Evolutionary conservation across 2,888 invertebrate genomes (phyloP), one percentile per base, ranked within the genome.

Genomic region (Atherix ibis): DNA sequence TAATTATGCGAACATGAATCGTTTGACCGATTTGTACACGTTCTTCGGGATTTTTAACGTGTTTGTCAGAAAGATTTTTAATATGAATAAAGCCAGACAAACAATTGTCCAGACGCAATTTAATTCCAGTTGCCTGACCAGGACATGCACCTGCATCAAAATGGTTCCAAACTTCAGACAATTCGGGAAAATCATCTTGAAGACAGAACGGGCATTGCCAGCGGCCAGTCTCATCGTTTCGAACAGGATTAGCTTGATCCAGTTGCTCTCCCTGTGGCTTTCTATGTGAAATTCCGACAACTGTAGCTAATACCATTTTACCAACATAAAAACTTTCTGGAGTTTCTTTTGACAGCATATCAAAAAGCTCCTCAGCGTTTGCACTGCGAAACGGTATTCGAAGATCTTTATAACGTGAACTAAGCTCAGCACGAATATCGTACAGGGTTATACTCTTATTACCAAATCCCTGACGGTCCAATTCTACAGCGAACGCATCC

Each of bases 181-280:
- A 64, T 54, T 95, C 95, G 0, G 89, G 85, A 50, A 97, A 94
- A 58, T 94, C 91, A 53, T 89, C 89, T 55, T 91, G 89, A 45
- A 84, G 68, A 64, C 97, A 97, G 63, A 95, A 94, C 0, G 94
- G 94, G 65, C 97, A 97, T 55, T 92, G 88, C 95, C 95, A 97
- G 26, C 92, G 65, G 1, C 89, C 89, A 5, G 88, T 88, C 49
- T 89, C 87, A 39, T 94, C 92, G 51, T 92, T 88, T 45, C 91
- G 71, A 27, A 91, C 85, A 0, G 95, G 95, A 65, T 94, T 92
- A 0, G 94, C 94, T 54, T 89, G 83, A 54, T 95, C 94, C 36
- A 95, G 56, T 65, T 94, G 89, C 39, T 95, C 94, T 18, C 83
- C 79, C 52, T 87, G 82, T 0, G 94, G 92, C 51, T 88, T 87